Evolutionary conservation across 2,113 vertebrate genomes (phyloP).

Genomic region (Pyrgilauda ruficollis): DNA sequence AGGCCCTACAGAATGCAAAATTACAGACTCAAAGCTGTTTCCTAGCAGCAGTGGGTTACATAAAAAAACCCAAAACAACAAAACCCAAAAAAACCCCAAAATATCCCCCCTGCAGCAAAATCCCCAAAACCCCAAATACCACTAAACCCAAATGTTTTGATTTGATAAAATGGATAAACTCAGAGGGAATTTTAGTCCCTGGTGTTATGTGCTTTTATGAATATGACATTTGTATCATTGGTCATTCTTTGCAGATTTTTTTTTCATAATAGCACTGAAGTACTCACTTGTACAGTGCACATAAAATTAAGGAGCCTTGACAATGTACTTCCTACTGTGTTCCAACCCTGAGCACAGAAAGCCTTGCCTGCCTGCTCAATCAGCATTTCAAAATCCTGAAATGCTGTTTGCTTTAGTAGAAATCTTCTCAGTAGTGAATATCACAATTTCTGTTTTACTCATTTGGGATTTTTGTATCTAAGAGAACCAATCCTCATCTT

Average conservation of each 20-base stretch:
- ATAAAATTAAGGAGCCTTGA: background rate
- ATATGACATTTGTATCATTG: background rate
- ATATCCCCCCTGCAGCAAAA: background rate
- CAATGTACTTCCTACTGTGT: background rate
- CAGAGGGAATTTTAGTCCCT: background rate
- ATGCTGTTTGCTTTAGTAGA: background rate
- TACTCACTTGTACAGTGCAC: background rate
- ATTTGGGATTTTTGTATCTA: background rate
- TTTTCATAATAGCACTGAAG: background rate
- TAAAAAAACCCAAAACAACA: background rate
- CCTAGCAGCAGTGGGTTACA: background rate
- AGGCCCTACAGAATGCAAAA: background rate
- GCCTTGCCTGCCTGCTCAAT: background rate
- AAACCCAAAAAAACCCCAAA: background rate
- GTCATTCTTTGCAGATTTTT: background rate
- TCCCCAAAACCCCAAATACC: background rate
- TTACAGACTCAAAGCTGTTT: background rate
- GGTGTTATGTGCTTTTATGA: background rate
- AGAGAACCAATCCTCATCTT: background rate
- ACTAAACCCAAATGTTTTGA: background rate
- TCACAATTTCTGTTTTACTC: background rate
- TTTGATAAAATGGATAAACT: background rate
- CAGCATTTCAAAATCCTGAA: background rate
- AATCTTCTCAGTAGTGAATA: background rate
- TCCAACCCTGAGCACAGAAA: background rate